Percentiles rank a stretch among this genome's conserved stretches.
These are phyloP conservation scores for Porites rus DNA, from an alignment of 92 coral and sea anemone species.

Conservation along the genomic window DNA sequence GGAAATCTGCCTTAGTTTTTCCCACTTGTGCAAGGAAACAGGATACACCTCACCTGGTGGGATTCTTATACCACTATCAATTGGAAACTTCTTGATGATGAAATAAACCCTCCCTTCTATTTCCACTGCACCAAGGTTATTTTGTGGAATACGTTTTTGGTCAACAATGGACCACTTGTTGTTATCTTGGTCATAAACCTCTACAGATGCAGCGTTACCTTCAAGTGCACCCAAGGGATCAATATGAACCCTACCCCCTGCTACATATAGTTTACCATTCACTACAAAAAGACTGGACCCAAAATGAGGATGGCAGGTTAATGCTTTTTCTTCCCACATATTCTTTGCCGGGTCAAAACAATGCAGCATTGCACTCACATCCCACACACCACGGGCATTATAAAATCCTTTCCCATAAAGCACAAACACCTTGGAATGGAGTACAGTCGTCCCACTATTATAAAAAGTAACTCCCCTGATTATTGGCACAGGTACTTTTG, in stretches of 20 bases:
- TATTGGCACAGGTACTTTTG: background rate
- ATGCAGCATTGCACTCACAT: background rate
- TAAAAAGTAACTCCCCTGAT: background rate
- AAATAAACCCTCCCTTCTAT: conserved; percentile 31
- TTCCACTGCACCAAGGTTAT: conserved; percentile 37
- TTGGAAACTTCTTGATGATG: conserved; percentile 13
- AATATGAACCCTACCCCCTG: background rate
- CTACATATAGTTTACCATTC: conserved; percentile 27
- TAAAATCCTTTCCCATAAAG: background rate
- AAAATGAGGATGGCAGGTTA: conserved; percentile 13
- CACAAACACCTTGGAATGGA: background rate
- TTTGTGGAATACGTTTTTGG: conserved; percentile 42
- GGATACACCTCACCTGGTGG: conserved; percentile 50
- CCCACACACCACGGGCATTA: no score
- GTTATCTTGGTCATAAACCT: conserved; percentile 8
- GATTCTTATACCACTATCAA: conserved; percentile 41
- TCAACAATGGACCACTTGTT: conserved; percentile 21
- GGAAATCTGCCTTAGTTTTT: conserved; percentile 1
- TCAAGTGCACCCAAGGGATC: no score
- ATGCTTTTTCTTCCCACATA: conserved; percentile 23
- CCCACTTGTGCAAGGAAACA: conserved; percentile 19
- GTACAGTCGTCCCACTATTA: background rate
- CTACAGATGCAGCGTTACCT: no score
- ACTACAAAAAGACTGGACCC: conserved; percentile 39
- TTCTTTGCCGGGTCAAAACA: conserved; percentile 32